Percentiles rank a stretch among this genome's conserved stretches.
Evolutionary conservation across 2,797 vertebrate species (phyloP).

Genomic region (Arctocebus calabarensis): DNA sequence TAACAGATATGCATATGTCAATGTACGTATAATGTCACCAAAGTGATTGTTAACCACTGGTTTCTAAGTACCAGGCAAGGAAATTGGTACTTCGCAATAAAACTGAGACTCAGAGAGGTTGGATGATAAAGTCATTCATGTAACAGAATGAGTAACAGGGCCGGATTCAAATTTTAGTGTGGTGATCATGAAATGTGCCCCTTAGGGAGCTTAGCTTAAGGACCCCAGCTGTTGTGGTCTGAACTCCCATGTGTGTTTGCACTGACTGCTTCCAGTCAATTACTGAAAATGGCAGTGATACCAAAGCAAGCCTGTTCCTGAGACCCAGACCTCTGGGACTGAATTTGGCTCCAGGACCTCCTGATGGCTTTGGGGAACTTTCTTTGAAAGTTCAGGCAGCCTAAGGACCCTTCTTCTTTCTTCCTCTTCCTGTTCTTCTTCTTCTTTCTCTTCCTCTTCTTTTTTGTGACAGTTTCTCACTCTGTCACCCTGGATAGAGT

Average conservation of each 20-base stretch:
- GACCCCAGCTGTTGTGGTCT: neutral
- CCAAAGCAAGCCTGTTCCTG: neutral
- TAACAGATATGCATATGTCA: neutral
- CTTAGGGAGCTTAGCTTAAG: neutral
- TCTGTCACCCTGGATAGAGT: no score
- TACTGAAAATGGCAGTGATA: neutral
- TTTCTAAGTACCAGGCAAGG: neutral
- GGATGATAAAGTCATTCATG: neutral
- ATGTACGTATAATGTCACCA: neutral
- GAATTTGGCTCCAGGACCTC: neutral
- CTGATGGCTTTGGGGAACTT: neutral
- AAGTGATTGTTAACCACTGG: constrained; percentile 19
- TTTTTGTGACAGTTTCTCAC: no score
- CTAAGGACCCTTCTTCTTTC: neutral
- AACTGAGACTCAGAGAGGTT: constrained; percentile 28
- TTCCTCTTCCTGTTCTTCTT: neutral
- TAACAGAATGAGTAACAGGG: neutral
- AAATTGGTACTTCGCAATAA: constrained; percentile 16
- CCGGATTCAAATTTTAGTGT: neutral
- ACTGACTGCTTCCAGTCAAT: neutral
- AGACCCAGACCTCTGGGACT: neutral
- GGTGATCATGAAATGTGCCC: neutral
- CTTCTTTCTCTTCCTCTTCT: no score
- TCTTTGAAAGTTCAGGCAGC: neutral
- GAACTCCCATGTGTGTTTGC: neutral